Evolutionary conservation across 2,888 invertebrate species (phyloP), one percentile per base, ranked within the genome.

Genomic region (Papilio elwesi): DNA sequence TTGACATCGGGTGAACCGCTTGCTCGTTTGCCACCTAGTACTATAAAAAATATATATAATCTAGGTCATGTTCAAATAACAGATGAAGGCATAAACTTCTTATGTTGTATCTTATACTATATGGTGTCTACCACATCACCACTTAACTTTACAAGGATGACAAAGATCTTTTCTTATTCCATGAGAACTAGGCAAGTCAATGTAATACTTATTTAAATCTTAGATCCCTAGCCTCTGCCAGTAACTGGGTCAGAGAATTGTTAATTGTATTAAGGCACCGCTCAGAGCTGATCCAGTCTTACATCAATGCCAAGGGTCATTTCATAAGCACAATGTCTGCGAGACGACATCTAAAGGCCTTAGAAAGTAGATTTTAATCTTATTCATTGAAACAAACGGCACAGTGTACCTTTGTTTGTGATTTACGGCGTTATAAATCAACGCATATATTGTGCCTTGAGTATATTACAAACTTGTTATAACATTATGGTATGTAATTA

Each of bases 221-320:
- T 26, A 26, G 26, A 26, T 26, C 26, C 26, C 26, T 26, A 36
- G 36, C 7, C 3, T 57, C 38, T 43, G 38, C n/a, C n/a, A 10
- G 8, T 36, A 59, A 55, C 66, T 59, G 52, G 66, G 66, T 71
- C 71, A 71, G 64, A 64, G 63, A 36, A 71, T 43, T 47, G 52
- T 52, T 72, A 64, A 68, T 68, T 64, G 52, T 68, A 68, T 68
- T 68, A 64, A 52, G n/a, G 51, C 72, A 55, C 53, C 13, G 70
- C 43, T 48, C 51, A 36, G 47, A 63, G n/a, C 68, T 64, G 64
- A 68, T 73, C 72, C 48, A 68, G 55, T 68, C 68, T 55, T 36
- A 55, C 48, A 70, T 64, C 72, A 73, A 73, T 68, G 72, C 55
- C 72, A 73, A 73, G 72, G 72, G 72, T 68, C 72, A 73, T 57